phyloP scores from a whole-genome alignment of 2,888 invertebrate genomes.

The Cyclophora albipunctata region DNA sequence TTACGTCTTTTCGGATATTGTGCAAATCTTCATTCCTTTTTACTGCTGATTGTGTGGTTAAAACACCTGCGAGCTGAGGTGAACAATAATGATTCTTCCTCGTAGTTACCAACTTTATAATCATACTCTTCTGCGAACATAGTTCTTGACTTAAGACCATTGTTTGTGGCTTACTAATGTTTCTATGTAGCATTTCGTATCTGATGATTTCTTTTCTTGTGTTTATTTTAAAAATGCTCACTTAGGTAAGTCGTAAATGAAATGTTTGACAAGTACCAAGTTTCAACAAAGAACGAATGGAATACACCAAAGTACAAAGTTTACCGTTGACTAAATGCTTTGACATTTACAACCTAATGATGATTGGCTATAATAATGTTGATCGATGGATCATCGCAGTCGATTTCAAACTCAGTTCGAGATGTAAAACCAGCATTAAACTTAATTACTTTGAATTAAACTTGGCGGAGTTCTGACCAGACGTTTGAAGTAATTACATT shows the following conservation, averaged over 20 bases:
- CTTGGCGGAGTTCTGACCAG: conserved; percentile 58
- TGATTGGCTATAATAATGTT: conserved; percentile 19
- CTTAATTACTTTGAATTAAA: conserved; percentile 66
- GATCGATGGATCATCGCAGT: conserved; percentile 25
- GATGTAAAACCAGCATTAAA: conserved; percentile 61
- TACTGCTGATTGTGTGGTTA: conserved; percentile 63
- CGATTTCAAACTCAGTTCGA: conserved; percentile 38
- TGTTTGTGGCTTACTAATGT: no score
- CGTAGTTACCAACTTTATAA: neutral
- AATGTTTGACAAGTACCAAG: no score
- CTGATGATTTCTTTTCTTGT: no score
- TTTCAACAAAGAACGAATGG: neutral
- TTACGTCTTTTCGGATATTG: conserved; percentile 33
- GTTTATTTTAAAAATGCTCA: no score
- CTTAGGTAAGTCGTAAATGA: no score
- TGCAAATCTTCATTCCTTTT: conserved; percentile 53
- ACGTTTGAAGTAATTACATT: conserved; percentile 64
- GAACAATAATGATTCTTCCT: conserved; percentile 23
- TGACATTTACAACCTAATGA: conserved; percentile 17
- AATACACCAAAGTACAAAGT: conserved; percentile 8
- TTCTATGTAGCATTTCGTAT: no score
- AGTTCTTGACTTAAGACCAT: no score
- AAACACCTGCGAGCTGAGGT: conserved; percentile 49
- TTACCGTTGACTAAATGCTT: conserved; percentile 9
- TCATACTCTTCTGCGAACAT: neutral